Base-by-base conservation (phyloP, 2,797 vertebrate species). In the Pelochelys cantorii region DNA sequence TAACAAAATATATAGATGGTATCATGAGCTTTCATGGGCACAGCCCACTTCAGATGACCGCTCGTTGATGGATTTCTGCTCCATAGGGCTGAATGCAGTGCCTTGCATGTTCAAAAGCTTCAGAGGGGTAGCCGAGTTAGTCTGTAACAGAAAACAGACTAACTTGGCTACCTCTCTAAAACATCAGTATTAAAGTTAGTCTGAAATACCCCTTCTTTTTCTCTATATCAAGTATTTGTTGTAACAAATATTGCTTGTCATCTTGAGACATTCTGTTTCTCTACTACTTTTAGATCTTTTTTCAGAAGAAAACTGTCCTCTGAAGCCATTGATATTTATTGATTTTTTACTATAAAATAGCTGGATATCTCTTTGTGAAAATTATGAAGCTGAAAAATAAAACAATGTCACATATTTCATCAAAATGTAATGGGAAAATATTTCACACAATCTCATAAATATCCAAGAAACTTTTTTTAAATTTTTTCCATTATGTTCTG, bases 151-250 rank as follows among this genome's bases (percentile, higher is more conserved):
- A 5, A 37, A 37, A 48, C 42, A 48, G 42, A 48, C 42, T 48
- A 48, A 48, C 42, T 48, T 8, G 42, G 42, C 42, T 48, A 48
- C 42, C 42, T 48, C 42, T 48, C 42, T 48, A 48, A 48, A 48
- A 48, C 42, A 48, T 96, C 94, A 95, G 7, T 42, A 68, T 8
- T 81, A 52, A 89, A 37, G 77, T 85, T 78, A 91, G 57, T 84
- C 57, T 95, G 82, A 97, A 95, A 96, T 93, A 78, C 4, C 48
- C n/a, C 55, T 95, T 93, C 92, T 93, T 93, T 86, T 59, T 55
- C 14, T 13, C 78, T 17, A 62, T 27, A 5, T 86, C 95, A 91
- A 92, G 80, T 55, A 2, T 53, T 85, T 88, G 37, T 89, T 94
- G 34, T 90, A 71, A 89, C 89, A 83, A 85, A 89, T 37, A 37